Conservation (phyloP, 1,140 invertebrate species). For the Battus philenor region DNA sequence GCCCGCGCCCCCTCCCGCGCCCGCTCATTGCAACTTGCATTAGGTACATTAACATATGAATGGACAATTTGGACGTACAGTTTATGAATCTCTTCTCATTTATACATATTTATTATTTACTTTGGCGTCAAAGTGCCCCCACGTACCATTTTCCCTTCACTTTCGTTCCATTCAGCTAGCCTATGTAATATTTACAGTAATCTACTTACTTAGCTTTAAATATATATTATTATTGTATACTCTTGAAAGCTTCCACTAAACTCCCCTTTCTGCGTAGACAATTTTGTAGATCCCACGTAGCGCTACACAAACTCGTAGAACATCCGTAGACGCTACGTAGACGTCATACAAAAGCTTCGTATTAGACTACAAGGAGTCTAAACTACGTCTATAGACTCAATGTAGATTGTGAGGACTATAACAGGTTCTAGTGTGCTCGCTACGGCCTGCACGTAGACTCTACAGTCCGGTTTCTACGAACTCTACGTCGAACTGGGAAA, state of each 20-base stretch:
- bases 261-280: slow-evolving; percentile 13
- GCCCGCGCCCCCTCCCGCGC: slow-evolving; percentile 36
- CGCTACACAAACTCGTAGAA: neutral
- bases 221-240: slow-evolving; percentile 48
- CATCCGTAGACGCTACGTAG: too few species aligned
- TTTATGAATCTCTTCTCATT: slow-evolving; percentile 44
- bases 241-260: slow-evolving; percentile 25
- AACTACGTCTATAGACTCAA: too few species aligned
- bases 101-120: slow-evolving; percentile 36
- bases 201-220: slow-evolving; percentile 37
- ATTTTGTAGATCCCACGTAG: neutral
- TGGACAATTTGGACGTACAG: slow-evolving; percentile 75
- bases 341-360: too few species aligned
- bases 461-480: too few species aligned
- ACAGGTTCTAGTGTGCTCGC: too few species aligned
- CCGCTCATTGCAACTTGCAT: slow-evolving; percentile 72
- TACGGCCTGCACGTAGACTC: too few species aligned
- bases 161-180: slow-evolving; percentile 57
- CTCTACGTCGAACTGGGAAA: slow-evolving; percentile 14
- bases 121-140: slow-evolving; percentile 57
- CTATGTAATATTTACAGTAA: slow-evolving; percentile 61
- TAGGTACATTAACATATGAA: slow-evolving; percentile 72
- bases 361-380: too few species aligned
- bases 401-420: too few species aligned
- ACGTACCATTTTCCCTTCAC: slow-evolving; percentile 53